A percentile compares a stretch with the other conserved stretches of the same genome.
phyloP scores from a whole-genome alignment of 2,113 vertebrate genomes.

The Astur gentilis region DNA sequence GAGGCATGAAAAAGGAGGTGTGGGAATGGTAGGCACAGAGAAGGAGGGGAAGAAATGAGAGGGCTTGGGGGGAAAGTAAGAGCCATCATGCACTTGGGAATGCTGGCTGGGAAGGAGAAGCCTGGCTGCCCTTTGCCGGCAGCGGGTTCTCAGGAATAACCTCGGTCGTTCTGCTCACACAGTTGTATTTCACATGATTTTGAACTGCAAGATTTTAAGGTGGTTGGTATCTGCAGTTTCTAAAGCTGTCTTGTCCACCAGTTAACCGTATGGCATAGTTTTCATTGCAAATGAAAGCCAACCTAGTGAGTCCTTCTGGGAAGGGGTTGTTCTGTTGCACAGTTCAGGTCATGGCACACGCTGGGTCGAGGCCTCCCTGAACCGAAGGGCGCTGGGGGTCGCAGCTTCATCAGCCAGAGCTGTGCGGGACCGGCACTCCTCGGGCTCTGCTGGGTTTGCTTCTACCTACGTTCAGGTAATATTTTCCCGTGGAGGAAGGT shows the following conservation, averaged over 20 bases:
- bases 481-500: not conserved
- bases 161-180: not conserved
- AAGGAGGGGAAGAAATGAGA: not conserved
- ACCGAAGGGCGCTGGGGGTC: accelerated
- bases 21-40: not conserved
- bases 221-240: not conserved
- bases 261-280: not conserved
- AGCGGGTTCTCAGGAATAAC: not conserved
- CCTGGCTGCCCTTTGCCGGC: not conserved
- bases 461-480: not conserved
- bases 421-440: not conserved
- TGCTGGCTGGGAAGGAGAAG: not conserved
- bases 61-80: not conserved
- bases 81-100: not conserved
- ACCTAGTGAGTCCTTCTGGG: not conserved
- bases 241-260: not conserved
- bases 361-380: not conserved
- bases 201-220: not conserved
- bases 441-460: not conserved
- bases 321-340: not conserved
- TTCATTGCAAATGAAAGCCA: not conserved
- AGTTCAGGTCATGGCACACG: not conserved
- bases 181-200: not conserved
- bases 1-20: not conserved
- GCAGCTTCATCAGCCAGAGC: not conserved